These are phyloP conservation scores for Ricordea florida DNA, from an alignment of 92 coral and sea anemone genomes.

Conservation along the genomic window DNA sequence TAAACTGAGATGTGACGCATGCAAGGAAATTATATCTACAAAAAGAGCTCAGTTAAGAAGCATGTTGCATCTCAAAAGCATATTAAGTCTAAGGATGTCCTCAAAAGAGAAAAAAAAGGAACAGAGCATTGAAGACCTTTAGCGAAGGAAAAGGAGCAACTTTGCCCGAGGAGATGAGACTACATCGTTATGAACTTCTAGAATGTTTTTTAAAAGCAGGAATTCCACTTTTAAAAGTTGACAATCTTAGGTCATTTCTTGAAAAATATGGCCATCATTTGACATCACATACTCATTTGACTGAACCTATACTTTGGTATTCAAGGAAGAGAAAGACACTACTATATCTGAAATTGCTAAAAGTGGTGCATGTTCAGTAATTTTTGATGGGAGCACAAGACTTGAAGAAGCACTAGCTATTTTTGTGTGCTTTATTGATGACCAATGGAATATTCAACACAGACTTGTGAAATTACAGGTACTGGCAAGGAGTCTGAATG, in stretches of 20 bases:
- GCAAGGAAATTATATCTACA: not conserved
- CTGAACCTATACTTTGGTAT: constrained; percentile 54
- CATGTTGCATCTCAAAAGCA: constrained; percentile 23
- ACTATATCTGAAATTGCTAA: constrained; percentile 50
- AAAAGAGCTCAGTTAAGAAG: constrained; percentile 40
- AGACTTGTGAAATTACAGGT: constrained; percentile 57
- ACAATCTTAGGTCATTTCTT: constrained; percentile 42
- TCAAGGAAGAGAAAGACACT: constrained; percentile 59
- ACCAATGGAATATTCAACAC: constrained; percentile 52
- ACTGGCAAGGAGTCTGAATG: constrained; percentile 59
- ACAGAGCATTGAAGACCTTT: constrained; percentile 14
- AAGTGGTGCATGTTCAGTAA: constrained; percentile 51
- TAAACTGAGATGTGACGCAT: too few relatives aligned
- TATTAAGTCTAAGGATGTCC: not conserved
- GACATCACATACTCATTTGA: constrained; percentile 47
- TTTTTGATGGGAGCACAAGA: constrained; percentile 56
- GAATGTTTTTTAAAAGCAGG: constrained; percentile 48
- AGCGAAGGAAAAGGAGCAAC: constrained; percentile 46
- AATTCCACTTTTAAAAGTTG: constrained; percentile 42
- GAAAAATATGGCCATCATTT: constrained; percentile 65
- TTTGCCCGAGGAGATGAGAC: constrained; percentile 70
- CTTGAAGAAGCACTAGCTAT: constrained; percentile 67
- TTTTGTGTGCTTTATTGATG: constrained; percentile 48
- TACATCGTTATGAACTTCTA: constrained; percentile 61
- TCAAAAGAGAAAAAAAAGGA: constrained; percentile 31